Base-by-base conservation (phyloP, 2,888 invertebrate genomes). In the Aspidiotus rigidus region DNA sequence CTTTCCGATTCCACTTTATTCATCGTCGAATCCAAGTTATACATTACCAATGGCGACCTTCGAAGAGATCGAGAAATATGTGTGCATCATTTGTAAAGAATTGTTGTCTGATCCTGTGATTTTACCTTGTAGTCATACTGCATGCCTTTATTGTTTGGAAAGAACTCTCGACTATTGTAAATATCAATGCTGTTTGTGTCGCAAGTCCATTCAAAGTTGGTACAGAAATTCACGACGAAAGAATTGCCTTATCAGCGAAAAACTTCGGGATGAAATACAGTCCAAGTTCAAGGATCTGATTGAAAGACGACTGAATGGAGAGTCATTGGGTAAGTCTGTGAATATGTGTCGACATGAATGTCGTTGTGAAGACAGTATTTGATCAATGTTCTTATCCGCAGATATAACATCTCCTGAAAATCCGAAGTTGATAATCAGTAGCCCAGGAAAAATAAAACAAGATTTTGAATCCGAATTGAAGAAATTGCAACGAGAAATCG, bases 121-220 rank as follows among this genome's bases (percentile, higher is more conserved):
- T 9, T 49, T 62, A 41, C 69, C 69, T 17, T 69, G 69, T 49
- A 56, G 44, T 16, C 69, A 69, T 49, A 63, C 62, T 9, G 42
- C 28, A 7, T 69, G 69, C 49, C 41, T 28, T 7, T 54, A 56
- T 7, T 69, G 69, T 62, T 15, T 69, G 16, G 62, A 69, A 1
- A 62, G 63, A 56, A 69, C 69, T 9, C 17, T 69, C n/a, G 63
- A 63, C 8, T 56, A 55, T 44, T 63, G 63, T 16, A 62, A 63
- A 39, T 69, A 57, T 57, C 62, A 69, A 28, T 69, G 69, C 44
- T 62, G 62, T 40, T 9, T 69, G 15, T 69, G 69, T 28, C 62
- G 69, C 13, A 69, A 69, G 55, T 69, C 63, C 41, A 62, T 69
- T 28, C 62, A 63, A 11, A 63, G 69, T 28, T 69, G 69, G 69